These are phyloP conservation scores for Anoplius nigerrimus DNA, from an alignment of 2,888 invertebrate genomes.

Conservation along the genomic window DNA sequence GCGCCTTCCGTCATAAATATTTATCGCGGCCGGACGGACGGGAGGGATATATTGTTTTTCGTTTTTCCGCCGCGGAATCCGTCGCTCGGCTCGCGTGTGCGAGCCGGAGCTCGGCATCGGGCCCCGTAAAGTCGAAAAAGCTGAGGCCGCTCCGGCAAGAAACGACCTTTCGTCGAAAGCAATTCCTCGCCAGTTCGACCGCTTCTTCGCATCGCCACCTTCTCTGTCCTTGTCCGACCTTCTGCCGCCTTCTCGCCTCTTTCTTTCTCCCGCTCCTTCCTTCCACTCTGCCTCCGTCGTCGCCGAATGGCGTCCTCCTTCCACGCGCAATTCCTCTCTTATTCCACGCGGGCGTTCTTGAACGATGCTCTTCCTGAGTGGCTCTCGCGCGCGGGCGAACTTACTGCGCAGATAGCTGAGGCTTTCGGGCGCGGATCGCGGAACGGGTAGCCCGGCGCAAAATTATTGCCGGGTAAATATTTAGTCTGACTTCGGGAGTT, in stretches of 20 bases:
- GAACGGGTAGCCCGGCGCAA: too few relatives aligned
- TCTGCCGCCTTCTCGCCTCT: too few relatives aligned
- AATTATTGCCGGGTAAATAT: too few relatives aligned
- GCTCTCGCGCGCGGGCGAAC: constrained; percentile 27
- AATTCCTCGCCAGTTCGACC: too few relatives aligned
- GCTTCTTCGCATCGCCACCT: too few relatives aligned
- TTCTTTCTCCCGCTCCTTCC: too few relatives aligned
- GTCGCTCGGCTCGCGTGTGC: background rate
- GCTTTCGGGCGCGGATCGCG: constrained; percentile 26
- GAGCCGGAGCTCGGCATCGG: constrained; percentile 4
- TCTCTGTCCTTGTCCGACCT: too few relatives aligned
- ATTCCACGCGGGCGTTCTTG: constrained; percentile 48
- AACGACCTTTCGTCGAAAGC: too few relatives aligned
- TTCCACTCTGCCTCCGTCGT: too few relatives aligned
- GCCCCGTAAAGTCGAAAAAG: constrained; percentile 7
- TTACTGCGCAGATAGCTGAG: constrained; percentile 23
- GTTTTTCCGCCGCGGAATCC: too few relatives aligned
- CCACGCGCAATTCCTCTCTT: constrained; percentile 8
- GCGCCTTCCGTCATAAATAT: constrained; percentile 12
- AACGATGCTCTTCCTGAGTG: constrained; percentile 47
- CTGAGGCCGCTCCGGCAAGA: background rate
- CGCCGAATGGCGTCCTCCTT: too few relatives aligned
- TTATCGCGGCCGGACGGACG: constrained; percentile 15
- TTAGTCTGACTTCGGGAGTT: too few relatives aligned
- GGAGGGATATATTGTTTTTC: background rate